Evolutionary conservation across 2,797 vertebrate species (phyloP), one percentile per base, ranked within the genome.

Genomic region (Alcedo quadribrachys): DNA sequence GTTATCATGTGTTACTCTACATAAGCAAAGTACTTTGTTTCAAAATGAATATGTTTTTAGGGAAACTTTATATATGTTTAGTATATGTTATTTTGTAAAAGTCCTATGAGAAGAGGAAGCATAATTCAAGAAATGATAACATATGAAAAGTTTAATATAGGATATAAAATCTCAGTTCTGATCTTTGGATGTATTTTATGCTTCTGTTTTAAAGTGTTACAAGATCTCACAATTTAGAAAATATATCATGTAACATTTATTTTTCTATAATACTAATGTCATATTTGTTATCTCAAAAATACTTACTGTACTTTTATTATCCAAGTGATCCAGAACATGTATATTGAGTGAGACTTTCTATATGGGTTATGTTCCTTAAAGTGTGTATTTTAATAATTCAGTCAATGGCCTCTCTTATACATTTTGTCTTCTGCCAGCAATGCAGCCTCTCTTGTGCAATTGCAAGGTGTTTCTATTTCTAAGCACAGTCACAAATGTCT

Each of bases 341-440:
- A 12, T 77, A n/a, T 12, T 42, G 53, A 81, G 54, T 74, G 63
- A 84, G 83, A 45, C 35, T 81, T 79, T 63, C 50, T 73, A 14
- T 84, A 33, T 50, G 66, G 50, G 28, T 50, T 84, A 45, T 89
- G 5, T 80, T 75, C 35, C 94, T 33, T n/a, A 46, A 76, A 48
- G 58, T 71, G 20, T 51, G 1, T 30, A 55, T 88, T 86, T 92
- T 60, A 90, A 91, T 93, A 86, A 76, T 91, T 48, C 63, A 90
- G 42, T 68, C 21, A 19, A 16, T 76, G 48, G 45, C 30, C 48
- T 84, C 58, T 54, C 27, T 61, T 40, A 28, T 0, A 48, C 9
- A 2, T 69, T 66, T 93, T 78, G 22, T 74, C 11, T 63, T 75
- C 65, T 43, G 15, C 25, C 40, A 66, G 37, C 66, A 46, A 21